Evolutionary conservation across 2,888 invertebrate species (phyloP).

Genomic region (Parnassius apollo): DNA sequence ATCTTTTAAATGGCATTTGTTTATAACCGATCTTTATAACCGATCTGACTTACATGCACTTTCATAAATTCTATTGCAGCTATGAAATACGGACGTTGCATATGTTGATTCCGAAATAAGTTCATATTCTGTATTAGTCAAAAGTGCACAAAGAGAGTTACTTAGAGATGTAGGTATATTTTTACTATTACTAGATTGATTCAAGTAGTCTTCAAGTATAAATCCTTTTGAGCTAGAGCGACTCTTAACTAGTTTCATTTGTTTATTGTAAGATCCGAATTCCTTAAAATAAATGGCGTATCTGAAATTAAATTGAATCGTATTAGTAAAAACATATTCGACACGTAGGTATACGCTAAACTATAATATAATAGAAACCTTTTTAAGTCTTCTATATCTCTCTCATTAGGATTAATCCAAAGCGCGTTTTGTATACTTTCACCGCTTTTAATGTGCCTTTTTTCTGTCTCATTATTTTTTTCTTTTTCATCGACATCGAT

Average conservation of each 20-base stretch:
- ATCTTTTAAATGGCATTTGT: too few relatives aligned
- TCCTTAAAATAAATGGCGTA: slow-evolving; percentile 81
- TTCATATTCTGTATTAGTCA: slow-evolving; percentile 58
- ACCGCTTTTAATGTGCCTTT: slow-evolving; percentile 48
- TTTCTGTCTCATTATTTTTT: slow-evolving; percentile 49
- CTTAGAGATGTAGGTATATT: slow-evolving; percentile 47
- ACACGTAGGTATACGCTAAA: slow-evolving; percentile 1
- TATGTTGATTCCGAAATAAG: slow-evolving; percentile 43
- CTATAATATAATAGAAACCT: slow-evolving; percentile 47
- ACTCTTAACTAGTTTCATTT: slow-evolving; percentile 67
- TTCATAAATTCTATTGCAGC: slow-evolving; percentile 63
- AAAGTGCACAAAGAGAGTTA: slow-evolving; percentile 50
- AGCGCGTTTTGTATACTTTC: slow-evolving; percentile 65
- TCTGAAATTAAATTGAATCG: slow-evolving; percentile 52
- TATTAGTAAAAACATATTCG: not conserved
- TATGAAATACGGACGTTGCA: slow-evolving; percentile 46
- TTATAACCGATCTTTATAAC: not conserved
- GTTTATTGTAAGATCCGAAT: slow-evolving; percentile 74
- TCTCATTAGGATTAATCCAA: slow-evolving; percentile 74
- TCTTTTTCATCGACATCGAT: slow-evolving; percentile 63
- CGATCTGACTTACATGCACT: slow-evolving; percentile 57
- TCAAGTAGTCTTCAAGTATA: slow-evolving; percentile 65
- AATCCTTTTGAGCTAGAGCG: slow-evolving; percentile 74
- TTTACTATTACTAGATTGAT: slow-evolving; percentile 45
- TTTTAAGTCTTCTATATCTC: slow-evolving; percentile 79